These are phyloP conservation scores for Scaeva pyrastri DNA, from an alignment of 2,888 invertebrate species.

Conservation along the genomic window DNA sequence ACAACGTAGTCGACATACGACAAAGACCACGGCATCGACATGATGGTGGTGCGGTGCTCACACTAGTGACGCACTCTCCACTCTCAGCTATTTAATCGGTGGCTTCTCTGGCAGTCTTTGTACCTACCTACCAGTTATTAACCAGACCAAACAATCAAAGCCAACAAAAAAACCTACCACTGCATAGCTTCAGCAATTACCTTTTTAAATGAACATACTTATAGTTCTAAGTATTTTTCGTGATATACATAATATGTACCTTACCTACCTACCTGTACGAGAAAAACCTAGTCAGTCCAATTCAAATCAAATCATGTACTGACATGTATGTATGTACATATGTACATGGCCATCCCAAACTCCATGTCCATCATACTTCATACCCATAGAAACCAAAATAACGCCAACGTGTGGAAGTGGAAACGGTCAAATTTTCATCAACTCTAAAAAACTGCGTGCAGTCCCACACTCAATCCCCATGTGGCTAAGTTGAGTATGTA, in stretches of 20 bases:
- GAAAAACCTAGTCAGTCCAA: conserved; percentile 22
- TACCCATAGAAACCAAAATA: conserved; percentile 13
- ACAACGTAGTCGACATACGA: conserved; percentile 12
- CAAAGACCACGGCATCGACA: conserved; percentile 26
- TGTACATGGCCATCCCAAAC: conserved; percentile 39
- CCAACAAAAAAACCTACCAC: conserved; percentile 34
- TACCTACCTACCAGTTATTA: conserved; percentile 33
- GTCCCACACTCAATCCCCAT: conserved; percentile 44
- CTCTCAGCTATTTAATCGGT: conserved; percentile 21
- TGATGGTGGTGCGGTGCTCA: conserved; percentile 27
- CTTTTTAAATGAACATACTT: conserved; percentile 45
- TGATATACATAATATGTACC: conserved; percentile 20
- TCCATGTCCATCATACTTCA: conserved; percentile 26
- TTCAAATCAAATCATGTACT: background rate
- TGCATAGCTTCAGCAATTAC: conserved; percentile 49
- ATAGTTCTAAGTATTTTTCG: background rate
- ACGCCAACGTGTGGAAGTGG: conserved; percentile 15
- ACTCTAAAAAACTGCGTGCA: conserved; percentile 49
- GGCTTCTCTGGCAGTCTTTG: conserved; percentile 33
- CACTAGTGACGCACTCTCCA: conserved; percentile 33
- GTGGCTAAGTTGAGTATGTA: conserved; percentile 31
- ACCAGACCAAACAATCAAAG: conserved; percentile 55
- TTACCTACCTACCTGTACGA: background rate
- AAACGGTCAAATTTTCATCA: conserved; percentile 45
- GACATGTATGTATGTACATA: background rate